Evolutionary conservation across 2,113 vertebrate genomes (phyloP).

Genomic region (Neolamprologus longior): DNA sequence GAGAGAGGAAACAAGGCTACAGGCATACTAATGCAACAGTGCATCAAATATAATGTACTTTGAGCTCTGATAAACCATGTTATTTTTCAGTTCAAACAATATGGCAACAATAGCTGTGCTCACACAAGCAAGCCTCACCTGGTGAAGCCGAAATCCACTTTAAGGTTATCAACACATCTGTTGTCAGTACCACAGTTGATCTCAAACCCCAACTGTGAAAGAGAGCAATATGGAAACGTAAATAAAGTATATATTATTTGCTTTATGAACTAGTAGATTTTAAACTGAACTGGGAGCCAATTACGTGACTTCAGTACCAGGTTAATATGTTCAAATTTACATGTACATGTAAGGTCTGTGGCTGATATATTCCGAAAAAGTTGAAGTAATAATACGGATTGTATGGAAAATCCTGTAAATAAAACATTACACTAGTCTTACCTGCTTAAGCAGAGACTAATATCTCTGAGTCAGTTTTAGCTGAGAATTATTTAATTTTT

Average conservation of each 20-base stretch:
- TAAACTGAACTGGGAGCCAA: not conserved
- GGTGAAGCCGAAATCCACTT: not conserved
- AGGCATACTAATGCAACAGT: not conserved
- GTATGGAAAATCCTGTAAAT: not conserved
- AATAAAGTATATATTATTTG: not conserved
- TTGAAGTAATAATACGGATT: not conserved
- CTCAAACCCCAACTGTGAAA: not conserved
- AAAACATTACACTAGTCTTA: not conserved
- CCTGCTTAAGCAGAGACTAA: not conserved
- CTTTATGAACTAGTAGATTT: not conserved
- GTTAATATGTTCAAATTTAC: not conserved
- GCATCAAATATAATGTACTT: not conserved
- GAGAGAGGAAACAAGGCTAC: not conserved
- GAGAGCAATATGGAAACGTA: not conserved
- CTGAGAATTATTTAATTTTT: not conserved
- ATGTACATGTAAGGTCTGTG: not conserved
- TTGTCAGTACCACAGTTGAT: not conserved
- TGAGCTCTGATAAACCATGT: not conserved
- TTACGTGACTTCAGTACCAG: not conserved
- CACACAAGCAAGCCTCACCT: not conserved
- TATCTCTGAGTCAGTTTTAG: not conserved
- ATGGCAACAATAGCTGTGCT: not conserved
- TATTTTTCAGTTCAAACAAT: not conserved
- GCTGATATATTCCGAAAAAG: not conserved
- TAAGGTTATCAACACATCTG: not conserved